A percentile compares a stretch with the other conserved stretches of the same genome.
These are phyloP conservation scores for Pandemis cinnamomeana DNA, from an alignment of 2,888 invertebrate genomes.

Conservation along the genomic window DNA sequence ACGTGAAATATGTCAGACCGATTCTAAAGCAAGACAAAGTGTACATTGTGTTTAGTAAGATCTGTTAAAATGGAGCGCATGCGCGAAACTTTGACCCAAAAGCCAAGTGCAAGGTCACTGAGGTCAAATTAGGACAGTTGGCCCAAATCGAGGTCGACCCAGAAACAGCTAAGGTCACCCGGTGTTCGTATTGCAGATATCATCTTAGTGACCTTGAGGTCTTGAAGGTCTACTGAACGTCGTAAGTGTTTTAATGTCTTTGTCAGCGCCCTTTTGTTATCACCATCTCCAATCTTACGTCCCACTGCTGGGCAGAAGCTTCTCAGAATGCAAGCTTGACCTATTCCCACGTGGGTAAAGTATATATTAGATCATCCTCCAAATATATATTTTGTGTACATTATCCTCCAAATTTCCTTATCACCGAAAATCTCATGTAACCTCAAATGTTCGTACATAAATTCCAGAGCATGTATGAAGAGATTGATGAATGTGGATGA, in stretches of 20 bases:
- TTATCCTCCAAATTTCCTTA: no score
- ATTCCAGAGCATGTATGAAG: no score
- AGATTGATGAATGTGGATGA: no score
- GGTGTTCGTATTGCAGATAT: not conserved
- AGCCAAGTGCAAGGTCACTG: constrained; percentile 64
- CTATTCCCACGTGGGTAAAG: no score
- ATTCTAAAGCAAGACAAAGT: not conserved
- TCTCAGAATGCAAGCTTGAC: no score
- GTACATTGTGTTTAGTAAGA: not conserved
- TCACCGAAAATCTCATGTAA: no score
- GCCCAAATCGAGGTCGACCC: constrained; percentile 61
- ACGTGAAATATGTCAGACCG: no score
- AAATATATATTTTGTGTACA: no score
- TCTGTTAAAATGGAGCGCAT: constrained; percentile 10
- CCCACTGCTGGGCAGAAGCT: no score
- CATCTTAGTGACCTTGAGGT: constrained; percentile 20
- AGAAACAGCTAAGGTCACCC: constrained; percentile 35
- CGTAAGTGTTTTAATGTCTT: no score
- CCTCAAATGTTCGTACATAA: no score
- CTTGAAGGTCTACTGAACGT: not conserved
- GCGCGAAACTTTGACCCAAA: constrained; percentile 60
- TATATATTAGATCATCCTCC: no score
- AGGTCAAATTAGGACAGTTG: constrained; percentile 72
- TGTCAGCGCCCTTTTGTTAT: not conserved
- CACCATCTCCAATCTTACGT: not conserved